Percentiles rank a stretch among this genome's conserved stretches.
These are phyloP conservation scores for Actinia tenebrosa DNA, from an alignment of 64 coral and sea anemone species.

Conservation along the genomic window DNA sequence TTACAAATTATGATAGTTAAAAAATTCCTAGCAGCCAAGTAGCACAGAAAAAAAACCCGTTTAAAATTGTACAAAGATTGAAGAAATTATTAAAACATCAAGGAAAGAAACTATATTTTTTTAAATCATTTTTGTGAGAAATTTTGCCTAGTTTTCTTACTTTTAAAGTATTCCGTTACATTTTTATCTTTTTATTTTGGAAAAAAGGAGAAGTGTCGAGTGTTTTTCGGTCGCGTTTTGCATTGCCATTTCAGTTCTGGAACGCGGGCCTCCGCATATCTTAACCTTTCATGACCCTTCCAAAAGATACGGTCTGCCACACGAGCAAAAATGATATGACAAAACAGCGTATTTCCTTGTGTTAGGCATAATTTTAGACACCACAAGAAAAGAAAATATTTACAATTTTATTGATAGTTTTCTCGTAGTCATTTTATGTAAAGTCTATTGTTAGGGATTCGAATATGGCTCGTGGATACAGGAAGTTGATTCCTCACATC, in stretches of 20 bases:
- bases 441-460: neutral
- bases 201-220: neutral
- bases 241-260: neutral
- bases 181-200: neutral
- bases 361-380: neutral
- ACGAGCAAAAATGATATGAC: neutral
- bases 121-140: neutral
- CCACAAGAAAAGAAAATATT: neutral
- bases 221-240: neutral
- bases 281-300: neutral
- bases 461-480: neutral
- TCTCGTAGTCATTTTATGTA: neutral
- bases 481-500: neutral
- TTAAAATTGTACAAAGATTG: neutral
- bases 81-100: conserved; percentile 7
- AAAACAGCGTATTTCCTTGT: neutral
- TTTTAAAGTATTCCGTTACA: neutral
- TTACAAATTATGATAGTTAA: neutral
- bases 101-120: neutral
- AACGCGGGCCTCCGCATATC: neutral
- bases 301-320: neutral
- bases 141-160: neutral
- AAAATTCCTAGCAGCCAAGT: neutral
- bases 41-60: neutral
- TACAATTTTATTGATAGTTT: neutral